These are phyloP conservation scores for Anadara kagoshimensis DNA, from an alignment of 1,140 invertebrate genomes.

Conservation along the genomic window DNA sequence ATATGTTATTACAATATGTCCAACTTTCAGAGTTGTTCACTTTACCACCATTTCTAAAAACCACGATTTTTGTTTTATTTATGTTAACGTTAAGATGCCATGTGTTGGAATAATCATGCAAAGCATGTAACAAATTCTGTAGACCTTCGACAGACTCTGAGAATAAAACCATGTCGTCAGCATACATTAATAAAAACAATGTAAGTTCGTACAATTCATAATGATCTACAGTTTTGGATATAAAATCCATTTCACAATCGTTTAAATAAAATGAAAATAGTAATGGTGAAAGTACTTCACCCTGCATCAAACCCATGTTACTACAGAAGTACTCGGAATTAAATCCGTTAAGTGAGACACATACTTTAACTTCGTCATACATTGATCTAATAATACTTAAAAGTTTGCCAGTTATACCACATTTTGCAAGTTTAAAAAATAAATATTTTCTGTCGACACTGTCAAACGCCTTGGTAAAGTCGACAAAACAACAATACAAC, in stretches of 20 bases:
- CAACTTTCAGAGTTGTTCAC: constrained; percentile 20
- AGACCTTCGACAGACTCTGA: constrained; percentile 19
- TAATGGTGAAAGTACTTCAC: constrained; percentile 29
- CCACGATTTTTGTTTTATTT: constrained; percentile 29
- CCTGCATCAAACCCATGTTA: constrained; percentile 28
- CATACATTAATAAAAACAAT: constrained; percentile 27
- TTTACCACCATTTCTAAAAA: constrained; percentile 29
- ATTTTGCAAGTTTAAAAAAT: constrained; percentile 15
- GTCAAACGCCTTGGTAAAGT: constrained; percentile 36
- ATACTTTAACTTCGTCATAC: constrained; percentile 22
- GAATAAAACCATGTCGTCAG: constrained; percentile 37
- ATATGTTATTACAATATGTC: constrained; percentile 10
- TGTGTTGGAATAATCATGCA: constrained; percentile 14
- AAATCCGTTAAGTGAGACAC: constrained; percentile 23
- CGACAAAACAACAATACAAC: constrained; percentile 36
- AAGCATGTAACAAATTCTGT: constrained; percentile 28
- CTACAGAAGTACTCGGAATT: constrained; percentile 17
- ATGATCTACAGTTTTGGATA: background rate
- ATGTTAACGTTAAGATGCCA: constrained; percentile 28
- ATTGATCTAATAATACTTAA: constrained; percentile 25
- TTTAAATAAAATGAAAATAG: constrained; percentile 35
- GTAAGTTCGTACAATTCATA: constrained; percentile 25
- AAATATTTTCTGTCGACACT: constrained; percentile 12
- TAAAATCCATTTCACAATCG: constrained; percentile 21
- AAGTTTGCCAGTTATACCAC: constrained; percentile 23